Percentiles rank a stretch among this genome's conserved stretches.
These are phyloP conservation scores for Pterocles gutturalis DNA, from an alignment of 2,113 vertebrate genomes.

Conservation along the genomic window DNA sequence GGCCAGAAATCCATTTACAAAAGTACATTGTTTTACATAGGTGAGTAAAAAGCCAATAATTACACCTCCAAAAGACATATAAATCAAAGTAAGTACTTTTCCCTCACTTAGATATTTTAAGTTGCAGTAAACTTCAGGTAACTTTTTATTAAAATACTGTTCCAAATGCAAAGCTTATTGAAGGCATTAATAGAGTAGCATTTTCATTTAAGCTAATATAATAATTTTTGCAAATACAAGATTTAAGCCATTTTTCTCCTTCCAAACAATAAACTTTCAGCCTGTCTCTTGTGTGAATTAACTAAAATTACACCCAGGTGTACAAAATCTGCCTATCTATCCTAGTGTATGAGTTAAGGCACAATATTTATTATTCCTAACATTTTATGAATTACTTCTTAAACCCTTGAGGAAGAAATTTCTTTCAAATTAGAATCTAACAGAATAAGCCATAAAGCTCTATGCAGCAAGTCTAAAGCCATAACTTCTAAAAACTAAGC, in stretches of 20 bases:
- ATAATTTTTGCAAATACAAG: conserved; percentile 81
- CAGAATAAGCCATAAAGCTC: conserved; percentile 66
- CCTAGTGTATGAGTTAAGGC: conserved; percentile 73
- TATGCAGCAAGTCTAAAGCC: conserved; percentile 55
- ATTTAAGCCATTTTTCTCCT: conserved; percentile 72
- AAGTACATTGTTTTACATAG: conserved; percentile 88
- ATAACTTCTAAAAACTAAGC: conserved; percentile 59
- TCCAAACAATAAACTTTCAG: conserved; percentile 80
- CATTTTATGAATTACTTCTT: conserved; percentile 83
- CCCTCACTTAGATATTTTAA: conserved; percentile 82
- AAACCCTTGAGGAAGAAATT: conserved; percentile 82
- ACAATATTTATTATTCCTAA: conserved; percentile 84
- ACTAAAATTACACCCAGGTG: conserved; percentile 82
- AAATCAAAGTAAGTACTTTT: conserved; percentile 86
- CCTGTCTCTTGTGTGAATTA: conserved; percentile 83
- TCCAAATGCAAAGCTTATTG: conserved; percentile 75
- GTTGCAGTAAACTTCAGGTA: conserved; percentile 79
- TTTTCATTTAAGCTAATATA: conserved; percentile 81
- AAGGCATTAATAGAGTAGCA: conserved; percentile 77
- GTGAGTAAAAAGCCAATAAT: conserved; percentile 89
- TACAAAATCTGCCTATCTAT: conserved; percentile 77
- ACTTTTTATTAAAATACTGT: conserved; percentile 83
- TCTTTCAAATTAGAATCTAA: conserved; percentile 75
- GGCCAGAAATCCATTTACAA: conserved; percentile 89
- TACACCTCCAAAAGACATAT: conserved; percentile 84